These are phyloP conservation scores for Drosophila arawakana DNA, from an alignment of 1,140 invertebrate genomes.

Conservation along the genomic window DNA sequence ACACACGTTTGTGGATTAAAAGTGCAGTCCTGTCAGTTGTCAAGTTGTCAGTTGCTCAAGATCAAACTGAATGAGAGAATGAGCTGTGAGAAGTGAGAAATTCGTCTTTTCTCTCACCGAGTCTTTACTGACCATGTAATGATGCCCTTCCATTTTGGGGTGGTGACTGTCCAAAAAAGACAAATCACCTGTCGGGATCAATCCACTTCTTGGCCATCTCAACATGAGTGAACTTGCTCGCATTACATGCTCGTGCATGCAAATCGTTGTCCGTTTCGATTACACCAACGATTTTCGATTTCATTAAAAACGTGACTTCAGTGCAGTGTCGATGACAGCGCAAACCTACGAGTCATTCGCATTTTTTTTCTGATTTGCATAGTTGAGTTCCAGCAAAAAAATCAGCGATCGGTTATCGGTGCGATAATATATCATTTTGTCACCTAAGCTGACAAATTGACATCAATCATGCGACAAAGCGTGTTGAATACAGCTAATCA, in stretches of 20 bases:
- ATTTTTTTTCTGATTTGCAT: slow-evolving; percentile 62
- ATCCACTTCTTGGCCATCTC: not conserved
- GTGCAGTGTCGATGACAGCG: slow-evolving; percentile 23
- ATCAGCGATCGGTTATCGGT: slow-evolving; percentile 59
- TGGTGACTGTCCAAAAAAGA: slow-evolving; percentile 58
- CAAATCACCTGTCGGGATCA: slow-evolving; percentile 65
- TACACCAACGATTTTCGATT: slow-evolving; percentile 70
- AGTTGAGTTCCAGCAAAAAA: slow-evolving; percentile 40
- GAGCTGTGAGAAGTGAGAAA: not conserved
- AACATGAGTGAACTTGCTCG: slow-evolving; percentile 17
- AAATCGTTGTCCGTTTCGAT: slow-evolving; percentile 59
- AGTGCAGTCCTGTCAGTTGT: slow-evolving; percentile 60
- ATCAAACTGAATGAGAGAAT: not conserved
- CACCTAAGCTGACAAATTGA: slow-evolving; percentile 68
- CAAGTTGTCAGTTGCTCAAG: slow-evolving; percentile 18
- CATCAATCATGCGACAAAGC: slow-evolving; percentile 70
- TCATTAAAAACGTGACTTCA: slow-evolving; percentile 76
- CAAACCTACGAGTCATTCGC: slow-evolving; percentile 21
- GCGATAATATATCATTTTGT: slow-evolving; percentile 78
- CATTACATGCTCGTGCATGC: slow-evolving; percentile 60
- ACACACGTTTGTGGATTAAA: slow-evolving; percentile 41
- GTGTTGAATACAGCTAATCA: slow-evolving; percentile 55
- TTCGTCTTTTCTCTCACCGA: slow-evolving; percentile 16
- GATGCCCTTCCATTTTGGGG: slow-evolving; percentile 55
- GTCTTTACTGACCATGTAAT: slow-evolving; percentile 22